Conservation (phyloP, 2,113 vertebrate species). For the Pedionomus torquatus region DNA sequence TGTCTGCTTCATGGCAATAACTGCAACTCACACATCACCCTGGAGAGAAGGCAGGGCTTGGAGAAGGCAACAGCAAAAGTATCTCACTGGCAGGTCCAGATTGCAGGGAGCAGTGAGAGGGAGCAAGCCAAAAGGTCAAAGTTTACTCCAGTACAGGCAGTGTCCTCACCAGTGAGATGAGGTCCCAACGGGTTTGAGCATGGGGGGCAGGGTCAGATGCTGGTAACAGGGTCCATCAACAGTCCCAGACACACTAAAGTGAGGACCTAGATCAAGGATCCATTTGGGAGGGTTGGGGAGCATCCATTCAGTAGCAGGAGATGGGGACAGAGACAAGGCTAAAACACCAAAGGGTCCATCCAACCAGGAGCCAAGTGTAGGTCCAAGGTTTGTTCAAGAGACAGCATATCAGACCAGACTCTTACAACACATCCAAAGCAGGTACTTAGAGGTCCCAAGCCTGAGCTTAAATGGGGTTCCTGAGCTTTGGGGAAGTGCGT, state of each 20-base stretch:
- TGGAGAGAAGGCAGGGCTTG: neutral
- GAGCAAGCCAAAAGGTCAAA: neutral
- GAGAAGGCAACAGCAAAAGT: neutral
- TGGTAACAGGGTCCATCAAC: neutral
- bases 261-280: neutral
- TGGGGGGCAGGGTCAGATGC: neutral
- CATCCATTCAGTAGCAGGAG: neutral
- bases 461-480: neutral
- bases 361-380: neutral
- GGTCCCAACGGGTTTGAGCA: neutral
- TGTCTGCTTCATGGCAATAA: neutral
- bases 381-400: neutral
- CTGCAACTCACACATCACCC: accelerated
- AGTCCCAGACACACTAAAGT: neutral
- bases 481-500: neutral
- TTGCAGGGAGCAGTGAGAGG: neutral
- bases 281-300: neutral
- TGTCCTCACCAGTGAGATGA: neutral
- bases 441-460: neutral
- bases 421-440: neutral
- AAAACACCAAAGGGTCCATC: neutral
- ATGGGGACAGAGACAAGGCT: neutral
- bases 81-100: neutral
- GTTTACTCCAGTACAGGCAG: neutral
- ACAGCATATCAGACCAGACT: neutral